Percentiles rank a stretch among this genome's conserved stretches.
phyloP scores from a whole-genome alignment of 2,113 vertebrate genomes.

The Motacilla tschutschensis region DNA sequence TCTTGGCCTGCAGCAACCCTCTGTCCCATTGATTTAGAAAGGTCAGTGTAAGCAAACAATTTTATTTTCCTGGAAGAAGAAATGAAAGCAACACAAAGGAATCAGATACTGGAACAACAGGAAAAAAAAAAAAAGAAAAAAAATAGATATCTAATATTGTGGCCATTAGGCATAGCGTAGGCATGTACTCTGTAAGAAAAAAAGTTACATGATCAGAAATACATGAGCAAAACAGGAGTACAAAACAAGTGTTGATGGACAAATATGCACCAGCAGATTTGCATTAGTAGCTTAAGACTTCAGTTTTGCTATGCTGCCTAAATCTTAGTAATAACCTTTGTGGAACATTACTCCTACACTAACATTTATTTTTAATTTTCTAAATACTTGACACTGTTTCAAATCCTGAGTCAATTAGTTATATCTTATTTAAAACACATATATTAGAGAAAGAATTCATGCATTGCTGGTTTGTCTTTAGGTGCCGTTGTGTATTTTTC shows the following conservation, averaged over 20 bases:
- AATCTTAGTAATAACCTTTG: neutral
- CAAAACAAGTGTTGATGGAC: neutral
- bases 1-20: neutral
- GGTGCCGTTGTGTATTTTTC: neutral
- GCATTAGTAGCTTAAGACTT: neutral
- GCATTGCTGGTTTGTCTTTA: neutral
- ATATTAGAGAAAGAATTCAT: neutral
- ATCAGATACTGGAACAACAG: neutral
- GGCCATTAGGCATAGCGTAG: neutral
- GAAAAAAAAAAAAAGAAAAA: neutral
- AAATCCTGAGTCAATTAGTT: neutral
- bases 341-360: neutral
- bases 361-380: constrained; percentile 7
- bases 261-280: neutral
- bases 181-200: neutral
- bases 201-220: neutral
- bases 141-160: neutral
- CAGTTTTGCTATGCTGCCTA: neutral
- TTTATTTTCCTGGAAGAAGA: neutral
- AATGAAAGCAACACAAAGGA: neutral
- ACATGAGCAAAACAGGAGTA: neutral
- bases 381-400: neutral
- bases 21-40: neutral
- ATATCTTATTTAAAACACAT: neutral
- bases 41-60: neutral